A percentile compares a stretch with the other conserved stretches of the same genome.
Conservation (phyloP, 2,888 invertebrate species). For the Stomorhina lunata region DNA sequence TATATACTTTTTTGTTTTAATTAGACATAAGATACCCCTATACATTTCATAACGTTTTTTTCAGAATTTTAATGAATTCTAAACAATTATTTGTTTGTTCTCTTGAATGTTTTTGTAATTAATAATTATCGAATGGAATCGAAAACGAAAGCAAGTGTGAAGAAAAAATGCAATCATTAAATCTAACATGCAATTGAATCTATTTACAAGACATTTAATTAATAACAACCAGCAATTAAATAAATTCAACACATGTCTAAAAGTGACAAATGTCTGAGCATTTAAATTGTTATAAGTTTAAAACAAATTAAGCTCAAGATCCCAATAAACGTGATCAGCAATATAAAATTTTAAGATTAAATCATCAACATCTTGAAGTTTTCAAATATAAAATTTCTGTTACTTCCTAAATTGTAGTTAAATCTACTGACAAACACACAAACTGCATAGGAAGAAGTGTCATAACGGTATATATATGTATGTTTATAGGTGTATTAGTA, state of each 20-base stretch:
- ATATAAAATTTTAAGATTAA: conserved; percentile 10
- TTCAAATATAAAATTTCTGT: conserved; percentile 6
- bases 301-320: background rate
- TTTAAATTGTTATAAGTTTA: background rate
- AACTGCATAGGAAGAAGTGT: background rate
- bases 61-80: conserved; percentile 34
- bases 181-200: background rate
- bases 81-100: conserved; percentile 11
- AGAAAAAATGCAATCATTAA: background rate
- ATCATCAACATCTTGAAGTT: background rate
- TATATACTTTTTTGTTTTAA: conserved; percentile 19
- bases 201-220: background rate
- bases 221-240: background rate
- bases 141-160: conserved; percentile 41
- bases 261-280: background rate
- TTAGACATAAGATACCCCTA: conserved; percentile 42
- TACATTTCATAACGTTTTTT: conserved; percentile 30
- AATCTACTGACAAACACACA: too few relatives aligned
- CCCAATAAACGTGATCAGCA: conserved; percentile 38
- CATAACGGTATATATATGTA: background rate
- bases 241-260: background rate
- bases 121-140: conserved; percentile 7
- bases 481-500: background rate
- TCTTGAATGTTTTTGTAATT: background rate
- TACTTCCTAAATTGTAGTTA: too few relatives aligned